Base-by-base conservation (phyloP, 2,113 vertebrate species). In the Antechinus flavipes region DNA sequence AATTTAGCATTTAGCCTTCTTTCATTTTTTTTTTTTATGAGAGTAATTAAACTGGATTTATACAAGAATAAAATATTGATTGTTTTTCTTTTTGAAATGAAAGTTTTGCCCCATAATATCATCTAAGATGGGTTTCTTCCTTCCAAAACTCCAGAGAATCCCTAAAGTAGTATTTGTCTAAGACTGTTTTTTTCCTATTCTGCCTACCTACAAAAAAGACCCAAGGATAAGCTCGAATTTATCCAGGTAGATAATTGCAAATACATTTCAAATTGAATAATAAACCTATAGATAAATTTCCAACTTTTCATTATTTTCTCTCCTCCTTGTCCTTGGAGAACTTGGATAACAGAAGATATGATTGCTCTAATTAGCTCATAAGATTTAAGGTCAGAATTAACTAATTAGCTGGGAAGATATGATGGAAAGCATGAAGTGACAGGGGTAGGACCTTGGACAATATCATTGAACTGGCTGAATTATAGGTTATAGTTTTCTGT, bases 401-500 rank as follows among this genome's bases (percentile, higher is more conserved):
- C 92, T 47, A 90, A 91, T 96, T 97, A 95, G 55, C 95, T 95
- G 93, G 95, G 90, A 95, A 93, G 2, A 0, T 91, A 6, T 92
- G 91, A 96, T 93, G 93, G 91, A 56, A 97, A 94, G 26, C 91
- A 68, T 22, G 42, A 11, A 50, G 76, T 90, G 23, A 47, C 90
- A 92, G 52, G 58, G 25, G 58, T 54, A 84, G 1, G 2, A 93
- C 93, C 93, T 96, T 96, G 90, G 91, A 90, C 68, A 22, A 47
- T 93, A 68, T 91, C 93, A 56, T 95, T 98, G 95, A 95, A 91
- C 91, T 58, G 90, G 94, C 94, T 97, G 96, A 97, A 94, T 0
- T 0, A 89, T 58, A 47, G 7, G 52, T 95, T 93, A 94, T 47
- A 61, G 94, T 95, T 97, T 97, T 95, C 93, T 96, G 93, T 91